phyloP scores from a whole-genome alignment of 1,140 invertebrate species.

The Centruroides vittatus region DNA sequence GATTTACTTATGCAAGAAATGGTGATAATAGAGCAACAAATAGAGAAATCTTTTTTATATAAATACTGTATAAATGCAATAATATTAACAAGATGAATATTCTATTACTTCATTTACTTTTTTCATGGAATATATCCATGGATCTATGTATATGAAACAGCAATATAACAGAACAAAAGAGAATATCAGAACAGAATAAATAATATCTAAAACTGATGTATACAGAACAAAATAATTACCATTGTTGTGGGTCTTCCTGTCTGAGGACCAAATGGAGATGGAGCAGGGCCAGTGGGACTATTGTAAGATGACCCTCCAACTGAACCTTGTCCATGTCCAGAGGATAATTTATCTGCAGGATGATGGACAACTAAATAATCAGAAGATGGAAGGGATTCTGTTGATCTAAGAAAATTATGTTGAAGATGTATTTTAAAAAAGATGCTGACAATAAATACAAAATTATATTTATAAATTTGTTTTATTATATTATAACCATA shows the following conservation, averaged over 20 bases:
- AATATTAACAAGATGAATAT: too few relatives aligned
- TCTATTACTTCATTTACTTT: too few relatives aligned
- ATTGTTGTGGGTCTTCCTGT: constrained; percentile 74
- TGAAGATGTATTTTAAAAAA: too few relatives aligned
- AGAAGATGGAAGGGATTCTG: constrained; percentile 48
- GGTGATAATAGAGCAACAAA: too few relatives aligned
- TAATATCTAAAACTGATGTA: background rate
- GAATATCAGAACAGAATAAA: too few relatives aligned
- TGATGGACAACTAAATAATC: constrained; percentile 88
- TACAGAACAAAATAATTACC: constrained; percentile 41
- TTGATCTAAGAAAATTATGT: constrained; percentile 28
- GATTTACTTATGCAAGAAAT: too few relatives aligned
- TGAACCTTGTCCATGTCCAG: background rate
- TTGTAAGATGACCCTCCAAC: constrained; percentile 6
- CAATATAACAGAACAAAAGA: background rate
- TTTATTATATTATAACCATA: too few relatives aligned
- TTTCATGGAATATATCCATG: too few relatives aligned
- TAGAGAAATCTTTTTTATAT: too few relatives aligned
- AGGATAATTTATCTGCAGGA: constrained; percentile 42
- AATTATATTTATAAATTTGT: too few relatives aligned
- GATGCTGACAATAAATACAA: too few relatives aligned
- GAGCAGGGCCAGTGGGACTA: constrained; percentile 16
- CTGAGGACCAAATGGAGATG: constrained; percentile 37
- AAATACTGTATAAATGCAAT: too few relatives aligned
- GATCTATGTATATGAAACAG: background rate